A percentile compares a stretch with the other conserved stretches of the same genome.
These are phyloP conservation scores for Coptodon bakossiorum DNA, from an alignment of 2,113 vertebrate genomes.

Conservation along the genomic window DNA sequence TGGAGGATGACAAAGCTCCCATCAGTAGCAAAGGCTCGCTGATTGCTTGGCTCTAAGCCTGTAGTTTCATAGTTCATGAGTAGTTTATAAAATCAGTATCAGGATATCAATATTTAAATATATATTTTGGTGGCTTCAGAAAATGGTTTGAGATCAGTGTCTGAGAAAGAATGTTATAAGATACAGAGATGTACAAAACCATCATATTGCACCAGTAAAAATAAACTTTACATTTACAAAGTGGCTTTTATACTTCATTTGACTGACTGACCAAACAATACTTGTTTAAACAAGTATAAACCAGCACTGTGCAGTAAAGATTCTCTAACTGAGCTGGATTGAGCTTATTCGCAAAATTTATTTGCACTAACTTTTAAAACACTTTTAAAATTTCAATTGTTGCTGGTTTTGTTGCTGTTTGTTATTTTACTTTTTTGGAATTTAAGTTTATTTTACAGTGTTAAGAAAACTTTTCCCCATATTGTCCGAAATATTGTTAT, in stretches of 20 bases:
- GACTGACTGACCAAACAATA: neutral
- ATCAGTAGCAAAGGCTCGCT: neutral
- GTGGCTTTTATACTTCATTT: neutral
- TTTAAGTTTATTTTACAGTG: neutral
- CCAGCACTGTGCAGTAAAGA: neutral
- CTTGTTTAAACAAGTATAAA: neutral
- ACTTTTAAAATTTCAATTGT: neutral
- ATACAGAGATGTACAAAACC: neutral
- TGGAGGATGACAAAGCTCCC: neutral
- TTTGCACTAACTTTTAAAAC: neutral
- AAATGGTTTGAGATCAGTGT: neutral
- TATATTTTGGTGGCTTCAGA: neutral
- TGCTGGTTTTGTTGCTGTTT: neutral
- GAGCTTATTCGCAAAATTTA: neutral
- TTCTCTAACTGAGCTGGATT: neutral
- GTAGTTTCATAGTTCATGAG: neutral
- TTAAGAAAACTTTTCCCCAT: neutral
- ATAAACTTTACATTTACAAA: neutral
- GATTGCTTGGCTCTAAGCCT: neutral
- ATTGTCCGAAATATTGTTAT: neutral
- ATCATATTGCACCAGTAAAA: neutral
- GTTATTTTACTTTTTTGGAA: neutral
- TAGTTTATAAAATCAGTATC: neutral
- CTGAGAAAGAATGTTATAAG: neutral
- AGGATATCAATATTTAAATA: neutral